Conservation (phyloP, 2,113 vertebrate genomes). For the Gymnorhina tibicen region DNA sequence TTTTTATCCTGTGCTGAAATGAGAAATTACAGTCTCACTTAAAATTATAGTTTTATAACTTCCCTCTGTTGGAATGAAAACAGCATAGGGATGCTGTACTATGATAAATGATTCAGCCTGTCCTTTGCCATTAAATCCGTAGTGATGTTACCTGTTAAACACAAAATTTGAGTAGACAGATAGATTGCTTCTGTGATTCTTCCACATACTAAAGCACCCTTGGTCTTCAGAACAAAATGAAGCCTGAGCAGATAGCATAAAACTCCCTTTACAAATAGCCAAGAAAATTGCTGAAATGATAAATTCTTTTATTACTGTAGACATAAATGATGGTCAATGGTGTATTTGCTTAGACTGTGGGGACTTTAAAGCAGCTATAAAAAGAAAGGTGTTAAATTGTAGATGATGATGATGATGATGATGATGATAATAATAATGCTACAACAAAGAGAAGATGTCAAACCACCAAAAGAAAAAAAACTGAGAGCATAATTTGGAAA, state of each 20-base stretch:
- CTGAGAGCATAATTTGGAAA: not conserved
- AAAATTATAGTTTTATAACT: not conserved
- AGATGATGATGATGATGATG: not conserved
- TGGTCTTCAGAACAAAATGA: slow-evolving; percentile 3
- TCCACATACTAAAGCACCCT: not conserved
- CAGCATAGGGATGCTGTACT: not conserved
- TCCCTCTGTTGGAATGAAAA: not conserved
- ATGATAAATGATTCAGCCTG: not conserved
- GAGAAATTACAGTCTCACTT: not conserved
- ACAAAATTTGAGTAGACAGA: not conserved
- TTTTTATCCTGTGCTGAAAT: not conserved
- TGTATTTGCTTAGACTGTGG: not conserved
- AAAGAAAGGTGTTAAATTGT: not conserved
- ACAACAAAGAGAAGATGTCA: not conserved
- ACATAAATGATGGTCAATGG: not conserved
- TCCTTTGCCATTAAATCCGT: not conserved
- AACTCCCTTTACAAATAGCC: not conserved
- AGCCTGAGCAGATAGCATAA: not conserved
- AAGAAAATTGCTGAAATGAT: not conserved
- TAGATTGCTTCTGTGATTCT: not conserved
- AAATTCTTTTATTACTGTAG: not conserved
- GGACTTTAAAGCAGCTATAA: not conserved
- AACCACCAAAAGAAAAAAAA: not conserved
- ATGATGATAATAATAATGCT: not conserved
- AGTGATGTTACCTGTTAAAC: not conserved